Evolutionary conservation across 2,113 vertebrate genomes (phyloP), one percentile per base, ranked within the genome.

Genomic region (Paralichthys olivaceus): DNA sequence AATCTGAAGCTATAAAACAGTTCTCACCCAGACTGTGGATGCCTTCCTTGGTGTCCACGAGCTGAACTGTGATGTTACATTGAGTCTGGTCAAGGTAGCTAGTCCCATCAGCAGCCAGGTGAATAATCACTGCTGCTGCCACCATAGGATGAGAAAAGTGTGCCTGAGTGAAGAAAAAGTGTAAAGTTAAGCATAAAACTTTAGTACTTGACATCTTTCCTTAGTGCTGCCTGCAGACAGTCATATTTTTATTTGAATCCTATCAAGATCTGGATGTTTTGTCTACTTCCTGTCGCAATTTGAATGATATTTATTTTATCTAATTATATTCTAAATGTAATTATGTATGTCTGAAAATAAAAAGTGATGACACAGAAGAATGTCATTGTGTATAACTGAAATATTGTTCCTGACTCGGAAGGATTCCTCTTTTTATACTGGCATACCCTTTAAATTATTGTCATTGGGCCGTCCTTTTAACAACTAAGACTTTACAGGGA

Each of bases 131-230:
- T 19, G 98, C 97, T 0, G 96, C 94, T 53, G 97, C 97, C 58
- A 99, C 98, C 97, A 98, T 98, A 2, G 97, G 97, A 78, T 98
- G 97, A 67, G 96, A 96, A 88, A 98, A 99, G 79, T 94, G 92
- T 3, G 96, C 96, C 97, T 99, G 89, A 64, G 72, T 13, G 59
- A 55, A 78, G 11, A 26, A 72, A 73, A 59, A 11, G 19, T 26
- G 43, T 22, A 6, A 66, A 29, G 37, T 47, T 29, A 45, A 34
- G 23, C 2, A 29, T 8, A 77, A 17, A 37, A 20, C 7, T 43
- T 62, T 13, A 75, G 1, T 28, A 19, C 47, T 2, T 19, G 19
- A 40, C 14, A 58, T 32, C 4, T 23, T 23, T 23, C 34, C 32
- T 40, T 2, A 6, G 37, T 6, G 59, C 34, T 40, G 6, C 59